Evolutionary conservation across 2,113 vertebrate species (phyloP).

Genomic region (Lethenteron reissneri): DNA sequence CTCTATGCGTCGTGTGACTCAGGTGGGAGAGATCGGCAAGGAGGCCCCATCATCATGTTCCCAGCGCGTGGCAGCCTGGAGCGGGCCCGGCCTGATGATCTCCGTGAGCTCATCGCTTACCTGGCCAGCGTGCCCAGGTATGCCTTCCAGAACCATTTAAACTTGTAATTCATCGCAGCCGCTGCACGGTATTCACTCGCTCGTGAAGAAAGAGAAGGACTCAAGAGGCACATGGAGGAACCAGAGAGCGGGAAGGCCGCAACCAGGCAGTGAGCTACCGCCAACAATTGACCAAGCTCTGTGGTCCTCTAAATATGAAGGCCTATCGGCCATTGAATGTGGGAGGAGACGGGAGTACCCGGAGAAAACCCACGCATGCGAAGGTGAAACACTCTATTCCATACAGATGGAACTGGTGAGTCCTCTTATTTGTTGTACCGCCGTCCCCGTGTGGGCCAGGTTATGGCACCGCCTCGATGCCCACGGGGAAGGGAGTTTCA

Average conservation of each 20-base stretch:
- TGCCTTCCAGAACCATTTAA: not conserved
- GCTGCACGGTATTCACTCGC: not conserved
- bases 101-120: constrained; percentile 86
- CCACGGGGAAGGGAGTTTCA: too few species aligned
- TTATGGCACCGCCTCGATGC: too few species aligned
- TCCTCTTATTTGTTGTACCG: too few species aligned
- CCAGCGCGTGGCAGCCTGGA: constrained; percentile 91
- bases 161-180: constrained; percentile 1
- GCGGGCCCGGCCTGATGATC: constrained; percentile 94
- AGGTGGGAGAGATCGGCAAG: constrained; percentile 93
- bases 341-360: not conserved
- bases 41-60: constrained; percentile 85
- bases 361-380: not conserved
- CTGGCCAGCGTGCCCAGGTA: constrained; percentile 92
- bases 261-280: not conserved
- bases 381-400: not conserved
- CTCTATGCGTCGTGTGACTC: constrained; percentile 14
- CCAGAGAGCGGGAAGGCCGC: not conserved
- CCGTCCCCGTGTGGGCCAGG: too few species aligned
- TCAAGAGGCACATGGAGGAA: not conserved
- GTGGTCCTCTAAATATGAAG: not conserved
- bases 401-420: not conserved
- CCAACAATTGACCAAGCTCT: not conserved
- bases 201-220: not conserved
- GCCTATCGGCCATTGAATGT: not conserved